These are phyloP conservation scores for Planococcus citri DNA, from an alignment of 1,140 invertebrate species.

Conservation along the genomic window DNA sequence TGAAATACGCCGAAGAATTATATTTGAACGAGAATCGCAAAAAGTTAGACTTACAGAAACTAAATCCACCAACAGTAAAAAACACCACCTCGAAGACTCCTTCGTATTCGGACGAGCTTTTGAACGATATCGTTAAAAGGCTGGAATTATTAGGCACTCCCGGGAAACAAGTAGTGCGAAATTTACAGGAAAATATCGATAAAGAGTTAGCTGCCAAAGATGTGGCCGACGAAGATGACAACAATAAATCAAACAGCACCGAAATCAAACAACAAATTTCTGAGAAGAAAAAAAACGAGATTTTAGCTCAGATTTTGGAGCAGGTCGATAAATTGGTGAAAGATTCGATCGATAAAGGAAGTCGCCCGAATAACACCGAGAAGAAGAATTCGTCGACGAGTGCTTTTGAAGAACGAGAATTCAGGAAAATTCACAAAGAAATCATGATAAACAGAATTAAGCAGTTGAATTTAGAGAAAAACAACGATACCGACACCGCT, in stretches of 20 bases:
- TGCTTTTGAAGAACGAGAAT: background rate
- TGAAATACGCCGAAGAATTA: constrained; percentile 25
- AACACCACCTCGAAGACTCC: background rate
- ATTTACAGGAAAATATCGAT: background rate
- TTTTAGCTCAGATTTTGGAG: background rate
- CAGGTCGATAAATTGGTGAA: background rate
- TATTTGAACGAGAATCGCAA: constrained; percentile 22
- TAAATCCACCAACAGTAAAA: background rate
- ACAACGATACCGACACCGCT: background rate
- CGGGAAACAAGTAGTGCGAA: background rate
- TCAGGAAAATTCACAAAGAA: background rate
- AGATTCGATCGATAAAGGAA: background rate
- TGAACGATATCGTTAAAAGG: background rate
- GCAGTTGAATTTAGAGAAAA: background rate
- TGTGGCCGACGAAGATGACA: background rate
- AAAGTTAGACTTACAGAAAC: background rate
- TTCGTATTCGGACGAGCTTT: background rate
- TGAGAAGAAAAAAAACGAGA: background rate
- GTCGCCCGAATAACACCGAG: background rate
- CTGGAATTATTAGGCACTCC: background rate
- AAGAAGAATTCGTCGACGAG: background rate
- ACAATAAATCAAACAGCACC: background rate
- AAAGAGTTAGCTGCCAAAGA: background rate
- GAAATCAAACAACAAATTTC: background rate
- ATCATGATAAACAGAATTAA: background rate